These are phyloP conservation scores for Drosophila formosana DNA, from an alignment of 2,888 invertebrate species.

Conservation along the genomic window DNA sequence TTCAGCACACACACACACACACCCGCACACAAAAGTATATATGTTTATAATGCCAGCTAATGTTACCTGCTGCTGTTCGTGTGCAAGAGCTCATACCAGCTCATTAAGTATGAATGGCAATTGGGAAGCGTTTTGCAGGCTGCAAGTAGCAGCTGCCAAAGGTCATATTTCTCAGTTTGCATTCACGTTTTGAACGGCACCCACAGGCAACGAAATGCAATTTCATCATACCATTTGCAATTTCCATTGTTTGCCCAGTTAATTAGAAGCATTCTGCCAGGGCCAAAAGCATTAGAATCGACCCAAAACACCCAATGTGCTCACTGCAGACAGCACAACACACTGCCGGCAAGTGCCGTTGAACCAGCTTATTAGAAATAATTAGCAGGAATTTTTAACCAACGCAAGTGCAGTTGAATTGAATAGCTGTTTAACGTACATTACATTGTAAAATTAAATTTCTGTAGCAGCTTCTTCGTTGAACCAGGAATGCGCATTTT, in stretches of 20 bases:
- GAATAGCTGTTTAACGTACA: too few relatives aligned
- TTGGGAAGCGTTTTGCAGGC: slow-evolving; percentile 38
- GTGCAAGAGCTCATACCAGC: slow-evolving; percentile 39
- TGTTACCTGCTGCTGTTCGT: slow-evolving; percentile 40
- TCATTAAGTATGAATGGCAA: slow-evolving; percentile 69
- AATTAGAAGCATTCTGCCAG: slow-evolving; percentile 48
- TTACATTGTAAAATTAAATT: too few relatives aligned
- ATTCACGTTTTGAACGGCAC: slow-evolving; percentile 31
- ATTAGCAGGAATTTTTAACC: not conserved
- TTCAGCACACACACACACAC: slow-evolving; percentile 11
- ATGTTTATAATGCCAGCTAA: slow-evolving; percentile 46
- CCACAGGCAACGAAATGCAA: slow-evolving; percentile 34
- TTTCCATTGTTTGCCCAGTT: slow-evolving; percentile 49
- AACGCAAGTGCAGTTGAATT: too few relatives aligned
- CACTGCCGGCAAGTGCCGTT: not conserved
- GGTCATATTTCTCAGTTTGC: slow-evolving; percentile 29
- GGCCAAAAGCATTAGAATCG: not conserved
- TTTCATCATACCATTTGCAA: slow-evolving; percentile 36
- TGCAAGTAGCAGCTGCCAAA: slow-evolving; percentile 17
- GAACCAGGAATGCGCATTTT: too few relatives aligned
- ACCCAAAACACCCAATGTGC: not conserved
- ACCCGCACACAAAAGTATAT: not conserved
- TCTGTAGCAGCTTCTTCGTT: too few relatives aligned
- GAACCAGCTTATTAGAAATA: not conserved
- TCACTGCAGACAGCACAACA: not conserved